Evolutionary conservation across 2,113 vertebrate species (phyloP), one percentile per base, ranked within the genome.

Genomic region (Tringa solitaria): DNA sequence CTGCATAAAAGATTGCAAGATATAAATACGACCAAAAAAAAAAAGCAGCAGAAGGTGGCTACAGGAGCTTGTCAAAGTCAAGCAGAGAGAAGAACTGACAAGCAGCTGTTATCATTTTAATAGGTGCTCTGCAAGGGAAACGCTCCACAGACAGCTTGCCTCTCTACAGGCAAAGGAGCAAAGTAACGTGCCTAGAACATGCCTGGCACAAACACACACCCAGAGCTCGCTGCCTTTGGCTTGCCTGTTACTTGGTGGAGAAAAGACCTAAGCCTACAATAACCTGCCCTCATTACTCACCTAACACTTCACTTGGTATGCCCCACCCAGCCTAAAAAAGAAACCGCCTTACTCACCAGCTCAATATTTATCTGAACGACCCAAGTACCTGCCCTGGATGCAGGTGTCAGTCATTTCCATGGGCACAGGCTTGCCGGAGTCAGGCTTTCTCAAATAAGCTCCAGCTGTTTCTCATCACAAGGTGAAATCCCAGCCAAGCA

Each of bases 401-500:
- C 88, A 95, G 65, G 65, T 91, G 72, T 74, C 87, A 89, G 46
- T 61, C 84, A 90, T 80, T 92, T 93, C 88, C 53, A 88, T 46
- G 72, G 94, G 72, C 72, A 90, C 33, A 80, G 70, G 61, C 57
- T 83, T 80, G 69, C 82, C 90, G 35, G 53, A 86, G 45, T 57
- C 74, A 82, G 67, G 63, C 65, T 76, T 56, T 73, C 56, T 59
- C 56, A 86, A 84, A 84, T 32, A 70, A 94, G 22, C 56, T 82
- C 83, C 96, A 97, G 90, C 88, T 96, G 96, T 81, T 96, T 96
- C 90, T 93, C 93, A 93, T 94, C 80, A 93, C 39, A 83, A 84
- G 51, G 33, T 6, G 5, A 93, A 92, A 81, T 89, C 76, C 83
- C 67, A 89, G 86, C 85, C 90, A 86, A 94, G 85, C 68, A 94